A percentile compares a stretch with the other conserved stretches of the same genome.
Evolutionary conservation across 2,113 vertebrate genomes (phyloP).

Genomic region (Tautogolabrus adspersus): DNA sequence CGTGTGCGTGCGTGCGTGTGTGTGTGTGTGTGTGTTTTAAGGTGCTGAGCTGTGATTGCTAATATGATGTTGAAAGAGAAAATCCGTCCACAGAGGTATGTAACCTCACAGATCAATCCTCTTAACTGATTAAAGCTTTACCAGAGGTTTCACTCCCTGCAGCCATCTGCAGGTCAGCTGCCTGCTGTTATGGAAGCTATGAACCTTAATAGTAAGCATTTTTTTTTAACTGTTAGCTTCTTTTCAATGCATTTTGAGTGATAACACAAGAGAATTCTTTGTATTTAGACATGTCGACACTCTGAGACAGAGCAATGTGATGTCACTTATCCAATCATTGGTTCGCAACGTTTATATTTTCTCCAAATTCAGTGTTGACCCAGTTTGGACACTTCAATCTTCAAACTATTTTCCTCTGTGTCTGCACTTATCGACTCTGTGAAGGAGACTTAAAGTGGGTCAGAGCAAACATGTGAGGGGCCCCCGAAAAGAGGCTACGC

Average conservation of each 20-base stretch:
- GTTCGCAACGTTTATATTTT: not conserved
- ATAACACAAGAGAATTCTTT: not conserved
- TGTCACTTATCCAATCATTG: not conserved
- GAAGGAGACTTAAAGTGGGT: slow-evolving; percentile 55
- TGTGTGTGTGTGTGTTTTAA: slow-evolving; percentile 19
- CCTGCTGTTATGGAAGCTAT: slow-evolving; percentile 43
- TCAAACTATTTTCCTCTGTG: slow-evolving; percentile 2
- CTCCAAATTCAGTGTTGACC: slow-evolving; percentile 21
- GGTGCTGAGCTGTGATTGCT: slow-evolving; percentile 37
- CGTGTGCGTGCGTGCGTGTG: slow-evolving; percentile 2
- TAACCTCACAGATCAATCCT: slow-evolving; percentile 71
- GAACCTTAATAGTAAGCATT: too few species aligned
- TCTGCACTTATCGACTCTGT: slow-evolving; percentile 29
- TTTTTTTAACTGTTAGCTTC: too few species aligned
- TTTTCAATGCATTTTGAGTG: not conserved
- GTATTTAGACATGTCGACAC: not conserved
- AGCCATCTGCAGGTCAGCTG: slow-evolving; percentile 57
- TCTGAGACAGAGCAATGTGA: not conserved
- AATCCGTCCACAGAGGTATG: slow-evolving; percentile 64
- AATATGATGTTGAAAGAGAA: slow-evolving; percentile 70
- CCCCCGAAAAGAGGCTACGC: slow-evolving; percentile 38
- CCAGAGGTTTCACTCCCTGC: slow-evolving; percentile 42
- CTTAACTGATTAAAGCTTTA: slow-evolving; percentile 75
- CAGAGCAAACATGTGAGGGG: slow-evolving; percentile 40
- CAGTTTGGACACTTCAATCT: slow-evolving; percentile 29